Conservation (phyloP, 2,797 vertebrate species). For the Tachyglossus aculeatus region DNA sequence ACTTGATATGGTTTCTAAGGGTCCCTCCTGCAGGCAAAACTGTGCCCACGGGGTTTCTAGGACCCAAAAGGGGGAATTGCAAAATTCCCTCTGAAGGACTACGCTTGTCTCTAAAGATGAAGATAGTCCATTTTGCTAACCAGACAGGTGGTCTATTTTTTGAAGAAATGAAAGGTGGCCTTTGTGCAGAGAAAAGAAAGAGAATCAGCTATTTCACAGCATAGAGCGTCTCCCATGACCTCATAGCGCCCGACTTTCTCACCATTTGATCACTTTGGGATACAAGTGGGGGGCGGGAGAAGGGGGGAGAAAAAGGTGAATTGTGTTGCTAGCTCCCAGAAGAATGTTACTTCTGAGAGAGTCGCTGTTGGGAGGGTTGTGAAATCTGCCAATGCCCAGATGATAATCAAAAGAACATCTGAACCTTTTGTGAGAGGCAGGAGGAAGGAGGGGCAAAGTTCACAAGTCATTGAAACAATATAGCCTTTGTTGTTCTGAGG, state of each 20-base stretch:
- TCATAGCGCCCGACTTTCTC: conserved; percentile 38
- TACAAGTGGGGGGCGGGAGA: background rate
- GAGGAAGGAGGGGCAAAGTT: background rate
- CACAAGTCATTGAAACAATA: background rate
- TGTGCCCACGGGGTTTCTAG: too few relatives aligned
- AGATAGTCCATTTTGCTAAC: conserved; percentile 39
- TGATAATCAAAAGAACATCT: background rate
- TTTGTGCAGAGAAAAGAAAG: conserved; percentile 31
- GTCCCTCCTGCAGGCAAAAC: too few relatives aligned
- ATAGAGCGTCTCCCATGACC: conserved; percentile 23
- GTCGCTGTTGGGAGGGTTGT: background rate
- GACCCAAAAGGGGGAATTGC: too few relatives aligned
- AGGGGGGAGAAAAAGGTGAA: background rate
- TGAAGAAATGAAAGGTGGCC: conserved; percentile 50
- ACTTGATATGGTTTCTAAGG: too few relatives aligned
- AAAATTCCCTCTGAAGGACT: too few relatives aligned
- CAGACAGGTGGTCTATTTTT: conserved; percentile 43
- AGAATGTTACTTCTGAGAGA: background rate
- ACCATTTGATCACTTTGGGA: conserved; percentile 4
- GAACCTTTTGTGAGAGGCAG: background rate
- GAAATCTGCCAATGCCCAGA: background rate
- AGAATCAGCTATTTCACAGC: background rate
- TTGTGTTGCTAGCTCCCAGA: background rate
- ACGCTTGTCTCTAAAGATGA: too few relatives aligned
- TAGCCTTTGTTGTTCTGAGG: background rate